These are phyloP conservation scores for Aptenodytes forsteri DNA, from an alignment of 2,113 vertebrate species.

Conservation along the genomic window DNA sequence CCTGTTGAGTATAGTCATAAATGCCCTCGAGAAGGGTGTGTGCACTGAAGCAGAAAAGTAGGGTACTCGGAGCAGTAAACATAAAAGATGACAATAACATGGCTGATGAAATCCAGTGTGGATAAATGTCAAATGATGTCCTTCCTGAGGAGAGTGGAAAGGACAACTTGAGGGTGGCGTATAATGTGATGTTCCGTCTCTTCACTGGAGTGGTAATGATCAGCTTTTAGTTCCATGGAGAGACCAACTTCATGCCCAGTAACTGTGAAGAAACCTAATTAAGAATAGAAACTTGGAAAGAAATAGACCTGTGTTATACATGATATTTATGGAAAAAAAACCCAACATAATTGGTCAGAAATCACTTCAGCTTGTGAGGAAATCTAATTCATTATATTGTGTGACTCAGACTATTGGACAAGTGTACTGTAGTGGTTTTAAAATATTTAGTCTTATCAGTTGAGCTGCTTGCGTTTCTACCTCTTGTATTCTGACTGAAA, in stretches of 20 bases:
- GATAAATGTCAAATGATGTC: neutral
- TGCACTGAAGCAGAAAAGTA: neutral
- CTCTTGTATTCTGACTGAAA: neutral
- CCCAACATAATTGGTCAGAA: neutral
- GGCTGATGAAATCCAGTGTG: neutral
- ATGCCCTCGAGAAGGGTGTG: too few species aligned
- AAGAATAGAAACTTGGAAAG: neutral
- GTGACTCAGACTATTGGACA: neutral
- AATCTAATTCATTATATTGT: neutral
- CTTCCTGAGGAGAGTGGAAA: neutral
- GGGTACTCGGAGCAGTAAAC: neutral
- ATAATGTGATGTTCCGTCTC: neutral
- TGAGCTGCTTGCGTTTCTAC: neutral
- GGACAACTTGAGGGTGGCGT: accelerated
- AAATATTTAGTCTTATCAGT: neutral
- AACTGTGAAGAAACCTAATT: neutral
- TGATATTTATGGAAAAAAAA: neutral
- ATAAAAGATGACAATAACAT: neutral
- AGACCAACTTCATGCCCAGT: neutral
- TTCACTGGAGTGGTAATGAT: neutral
- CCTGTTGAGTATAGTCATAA: neutral
- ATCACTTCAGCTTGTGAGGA: neutral
- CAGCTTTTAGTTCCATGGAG: neutral
- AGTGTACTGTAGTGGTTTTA: neutral
- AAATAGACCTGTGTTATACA: neutral